Evolutionary conservation across 92 coral and sea anemone genomes (phyloP).

Genomic region (Parazoanthus darwini): DNA sequence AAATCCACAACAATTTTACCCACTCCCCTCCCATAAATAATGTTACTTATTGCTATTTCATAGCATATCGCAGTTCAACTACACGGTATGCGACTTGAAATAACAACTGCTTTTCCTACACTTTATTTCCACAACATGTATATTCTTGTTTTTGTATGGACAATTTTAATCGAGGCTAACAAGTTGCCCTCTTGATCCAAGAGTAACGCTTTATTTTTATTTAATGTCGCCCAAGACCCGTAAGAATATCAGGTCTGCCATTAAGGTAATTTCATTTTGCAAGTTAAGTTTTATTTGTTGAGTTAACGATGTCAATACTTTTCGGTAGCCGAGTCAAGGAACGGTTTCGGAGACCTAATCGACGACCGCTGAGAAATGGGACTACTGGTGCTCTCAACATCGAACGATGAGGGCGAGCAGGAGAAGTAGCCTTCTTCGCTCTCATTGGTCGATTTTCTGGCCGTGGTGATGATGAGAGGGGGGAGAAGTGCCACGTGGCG

Average conservation of each 20-base stretch:
- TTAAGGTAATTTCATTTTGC: no score
- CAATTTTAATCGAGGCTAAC: neutral
- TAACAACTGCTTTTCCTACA: neutral
- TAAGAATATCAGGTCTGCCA: neutral
- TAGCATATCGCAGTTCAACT: no score
- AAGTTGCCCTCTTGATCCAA: neutral
- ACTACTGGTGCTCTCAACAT: constrained; percentile 63
- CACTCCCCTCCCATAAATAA: no score
- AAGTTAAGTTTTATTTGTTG: no score
- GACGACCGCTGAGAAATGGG: constrained; percentile 71
- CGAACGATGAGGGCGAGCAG: constrained; percentile 72
- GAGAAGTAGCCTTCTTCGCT: constrained; percentile 77
- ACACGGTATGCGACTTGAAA: no score
- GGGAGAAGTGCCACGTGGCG: constrained; percentile 66
- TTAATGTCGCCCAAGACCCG: neutral
- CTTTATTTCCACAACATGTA: neutral
- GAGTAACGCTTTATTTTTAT: no score
- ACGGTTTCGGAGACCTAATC: neutral
- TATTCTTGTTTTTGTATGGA: neutral
- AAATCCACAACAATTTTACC: no score
- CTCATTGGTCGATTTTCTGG: constrained; percentile 50
- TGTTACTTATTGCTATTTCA: no score
- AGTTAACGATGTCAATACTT: neutral
- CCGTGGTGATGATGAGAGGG: constrained; percentile 57
- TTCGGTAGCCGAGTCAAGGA: neutral